phyloP scores from a whole-genome alignment of 2,888 invertebrate genomes.

The Idaea straminata region DNA sequence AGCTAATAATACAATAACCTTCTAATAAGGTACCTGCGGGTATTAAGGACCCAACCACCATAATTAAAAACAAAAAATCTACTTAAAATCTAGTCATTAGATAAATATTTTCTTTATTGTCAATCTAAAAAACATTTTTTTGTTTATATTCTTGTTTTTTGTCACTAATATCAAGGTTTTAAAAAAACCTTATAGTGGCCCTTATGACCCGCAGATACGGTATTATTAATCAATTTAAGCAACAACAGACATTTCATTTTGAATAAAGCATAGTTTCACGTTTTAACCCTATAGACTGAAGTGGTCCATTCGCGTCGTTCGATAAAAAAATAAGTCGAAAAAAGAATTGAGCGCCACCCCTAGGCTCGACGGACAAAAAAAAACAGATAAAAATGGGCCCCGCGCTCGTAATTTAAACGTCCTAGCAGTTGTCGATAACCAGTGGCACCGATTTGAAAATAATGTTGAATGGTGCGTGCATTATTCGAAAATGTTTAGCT shows the following conservation, averaged over 20 bases:
- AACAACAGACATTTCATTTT: slow-evolving; percentile 5
- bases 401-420: slow-evolving; percentile 76
- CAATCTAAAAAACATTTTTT: no score
- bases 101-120: no score
- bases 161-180: no score
- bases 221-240: no score
- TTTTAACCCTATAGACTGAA: slow-evolving; percentile 62
- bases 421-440: slow-evolving; percentile 70
- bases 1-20: no score
- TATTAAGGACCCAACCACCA: no score
- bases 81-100: no score
- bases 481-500: neutral
- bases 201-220: no score
- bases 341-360: slow-evolving; percentile 68
- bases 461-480: slow-evolving; percentile 1
- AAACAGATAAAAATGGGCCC: slow-evolving; percentile 69
- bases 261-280: slow-evolving; percentile 36
- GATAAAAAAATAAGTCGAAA: slow-evolving; percentile 57
- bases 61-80: no score
- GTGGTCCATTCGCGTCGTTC: slow-evolving; percentile 54
- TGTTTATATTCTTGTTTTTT: no score
- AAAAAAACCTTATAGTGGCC: no score
- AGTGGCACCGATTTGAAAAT: slow-evolving; percentile 34
- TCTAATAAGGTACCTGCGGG: no score
- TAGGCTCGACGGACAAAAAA: slow-evolving; percentile 66